These are phyloP conservation scores for Menidia beryllina DNA, from an alignment of 2,113 vertebrate species.

Conservation along the genomic window DNA sequence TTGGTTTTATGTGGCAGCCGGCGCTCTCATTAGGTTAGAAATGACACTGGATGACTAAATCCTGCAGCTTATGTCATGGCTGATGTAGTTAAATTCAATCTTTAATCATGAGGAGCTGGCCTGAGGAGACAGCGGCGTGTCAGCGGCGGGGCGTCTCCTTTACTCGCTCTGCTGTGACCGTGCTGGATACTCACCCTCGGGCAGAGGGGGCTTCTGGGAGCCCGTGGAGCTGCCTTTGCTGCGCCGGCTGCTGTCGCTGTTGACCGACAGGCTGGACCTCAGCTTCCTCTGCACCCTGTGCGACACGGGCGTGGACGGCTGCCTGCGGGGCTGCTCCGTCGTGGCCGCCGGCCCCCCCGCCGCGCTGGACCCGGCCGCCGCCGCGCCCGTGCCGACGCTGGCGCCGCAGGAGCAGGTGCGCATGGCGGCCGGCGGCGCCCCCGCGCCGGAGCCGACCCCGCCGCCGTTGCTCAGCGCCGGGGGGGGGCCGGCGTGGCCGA, in stretches of 20 bases:
- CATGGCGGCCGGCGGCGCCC: conserved; percentile 63
- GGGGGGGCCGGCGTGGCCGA: conserved; percentile 37
- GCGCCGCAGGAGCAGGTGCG: conserved; percentile 65
- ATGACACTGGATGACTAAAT: background rate
- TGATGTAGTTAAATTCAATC: background rate
- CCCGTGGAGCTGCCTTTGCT: conserved; percentile 90
- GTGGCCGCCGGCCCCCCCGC: conserved; percentile 11
- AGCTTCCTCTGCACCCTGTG: conserved; percentile 94
- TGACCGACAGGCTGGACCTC: conserved; percentile 94
- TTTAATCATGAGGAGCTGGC: conserved; percentile 4
- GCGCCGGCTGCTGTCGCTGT: conserved; percentile 89
- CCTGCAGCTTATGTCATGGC: background rate
- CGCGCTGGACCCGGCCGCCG: conserved; percentile 1
- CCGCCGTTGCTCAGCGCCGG: conserved; percentile 62
- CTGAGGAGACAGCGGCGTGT: conserved; percentile 15
- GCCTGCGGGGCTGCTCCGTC: conserved; percentile 81
- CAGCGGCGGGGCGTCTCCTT: conserved; percentile 77
- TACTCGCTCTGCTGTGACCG: background rate
- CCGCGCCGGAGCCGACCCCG: conserved; percentile 78
- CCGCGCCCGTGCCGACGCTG: conserved; percentile 51
- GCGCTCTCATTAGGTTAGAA: background rate
- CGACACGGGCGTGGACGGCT: conserved; percentile 86
- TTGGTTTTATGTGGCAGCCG: background rate
- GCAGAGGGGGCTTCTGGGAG: conserved; percentile 90
- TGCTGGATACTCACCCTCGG: conserved; percentile 88